phyloP scores from a whole-genome alignment of 2,113 vertebrate species.

The Periophthalmus modestus region DNA sequence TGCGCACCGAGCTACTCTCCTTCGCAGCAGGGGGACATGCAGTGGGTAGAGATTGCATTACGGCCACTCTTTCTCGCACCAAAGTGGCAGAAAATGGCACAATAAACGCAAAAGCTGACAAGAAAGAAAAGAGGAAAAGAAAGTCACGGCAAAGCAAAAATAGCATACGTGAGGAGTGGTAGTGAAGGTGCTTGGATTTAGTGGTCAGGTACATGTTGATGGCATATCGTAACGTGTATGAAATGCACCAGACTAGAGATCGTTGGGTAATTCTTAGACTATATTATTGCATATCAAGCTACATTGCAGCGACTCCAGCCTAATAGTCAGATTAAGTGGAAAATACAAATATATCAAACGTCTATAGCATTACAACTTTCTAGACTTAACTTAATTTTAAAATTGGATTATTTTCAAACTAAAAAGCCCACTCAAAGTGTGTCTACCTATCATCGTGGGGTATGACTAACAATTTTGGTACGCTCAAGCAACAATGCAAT shows the following conservation, averaged over 20 bases:
- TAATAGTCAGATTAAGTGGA: too few relatives aligned
- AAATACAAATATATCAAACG: too few relatives aligned
- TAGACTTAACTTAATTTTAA: too few relatives aligned
- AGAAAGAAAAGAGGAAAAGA: constrained; percentile 62
- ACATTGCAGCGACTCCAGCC: too few relatives aligned
- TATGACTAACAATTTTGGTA: not conserved
- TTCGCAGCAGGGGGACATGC: constrained; percentile 77
- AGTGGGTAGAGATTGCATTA: constrained; percentile 80
- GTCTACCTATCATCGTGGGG: too few relatives aligned
- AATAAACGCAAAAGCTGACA: constrained; percentile 71
- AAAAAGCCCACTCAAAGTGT: too few relatives aligned
- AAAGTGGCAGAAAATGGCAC: constrained; percentile 85
- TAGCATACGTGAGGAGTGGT: constrained; percentile 42
- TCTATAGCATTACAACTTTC: too few relatives aligned
- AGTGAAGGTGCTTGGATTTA: constrained; percentile 17
- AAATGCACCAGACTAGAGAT: not conserved
- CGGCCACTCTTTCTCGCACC: constrained; percentile 73
- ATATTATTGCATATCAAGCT: not conserved
- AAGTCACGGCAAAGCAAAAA: constrained; percentile 57
- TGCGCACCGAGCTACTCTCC: constrained; percentile 80
- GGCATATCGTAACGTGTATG: not conserved
- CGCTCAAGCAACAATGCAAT: not conserved
- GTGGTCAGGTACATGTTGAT: not conserved
- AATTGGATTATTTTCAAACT: too few relatives aligned
- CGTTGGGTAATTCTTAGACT: not conserved